Base-by-base conservation (phyloP, 1,140 invertebrate species). In the Drosophila fuyamai region DNA sequence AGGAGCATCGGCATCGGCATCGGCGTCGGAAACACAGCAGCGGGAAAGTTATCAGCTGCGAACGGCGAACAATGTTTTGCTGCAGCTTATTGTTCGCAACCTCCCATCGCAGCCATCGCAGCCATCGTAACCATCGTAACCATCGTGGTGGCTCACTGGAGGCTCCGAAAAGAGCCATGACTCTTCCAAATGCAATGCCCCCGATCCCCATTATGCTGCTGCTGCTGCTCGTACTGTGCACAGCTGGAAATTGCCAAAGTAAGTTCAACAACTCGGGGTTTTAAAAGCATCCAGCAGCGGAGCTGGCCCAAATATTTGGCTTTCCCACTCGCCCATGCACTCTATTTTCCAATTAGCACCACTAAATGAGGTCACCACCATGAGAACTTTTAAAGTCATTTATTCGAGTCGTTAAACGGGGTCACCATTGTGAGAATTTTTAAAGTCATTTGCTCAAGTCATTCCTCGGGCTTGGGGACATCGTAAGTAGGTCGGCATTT, bases 191-290 rank as follows among this genome's bases (percentile, higher is more conserved):
- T 44, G 54, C 66, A 57, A 60, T 68, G 48, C 35, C 50, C 46
- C 55, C 60, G 59, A 72, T 71, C 23, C 23, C 23, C 60, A 75
- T 71, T 58, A 63, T 78, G 58, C 76, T 82, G 61, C 67, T 78
- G 58, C 76, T 82, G 58, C 84, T 85, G 73, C 47, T 83, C 41
- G 77, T 78, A 47, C 50, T 86, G 29, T 73, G 81, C 43, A 46
- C 76, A 63, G 51, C 66, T 76, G 83, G 83, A 83, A 89, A 89
- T 77, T 79, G 83, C 56, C 80, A 88, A 54, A 83, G 83, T 88
- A 60, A 88, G 83, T 86, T 76, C 48, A 63, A 36, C 66, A 36
- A 61, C 46, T 16, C 48, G 35, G 14, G 35, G 16, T 13, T 38
- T 53, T 23, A 35, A 6, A 3, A 29, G 32, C 41, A 57, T 32